Base-by-base conservation (phyloP, 2,888 invertebrate genomes). In the Folsomia candida region DNA sequence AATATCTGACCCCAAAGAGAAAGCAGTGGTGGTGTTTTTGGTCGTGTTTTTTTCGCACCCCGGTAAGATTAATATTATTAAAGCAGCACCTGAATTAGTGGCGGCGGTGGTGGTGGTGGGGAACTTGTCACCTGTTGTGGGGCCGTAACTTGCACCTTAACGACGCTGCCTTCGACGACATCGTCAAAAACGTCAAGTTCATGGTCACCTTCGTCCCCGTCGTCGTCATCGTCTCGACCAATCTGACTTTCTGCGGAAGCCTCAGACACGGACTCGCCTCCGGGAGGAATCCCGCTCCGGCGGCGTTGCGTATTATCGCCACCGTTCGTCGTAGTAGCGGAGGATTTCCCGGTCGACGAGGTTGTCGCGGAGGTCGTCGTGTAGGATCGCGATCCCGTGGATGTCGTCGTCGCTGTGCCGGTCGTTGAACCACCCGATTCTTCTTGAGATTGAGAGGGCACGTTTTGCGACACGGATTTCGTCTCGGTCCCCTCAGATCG, bases 21-120 rank as follows among this genome's bases (percentile, higher is more conserved):
- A n/a, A n/a, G n/a, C n/a, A n/a, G n/a, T n/a, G n/a, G n/a, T n/a
- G n/a, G n/a, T n/a, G n/a, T n/a, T n/a, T n/a, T n/a, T n/a, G n/a
- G n/a, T n/a, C n/a, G n/a, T n/a, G n/a, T n/a, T n/a, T n/a, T n/a
- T n/a, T n/a, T n/a, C n/a, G n/a, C 37, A 37, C 14, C 37, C 37
- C 37, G 14, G 37, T 9, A 37, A 37, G 37, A 37, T 37, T 37
- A 37, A 37, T 37, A 37, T 9, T 37, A 37, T 37, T 37, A 37
- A 37, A 37, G 37, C 37, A 81, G 71, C 77, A 84, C 84, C 83
- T 85, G 85, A 79, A 84, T 84, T 63, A 83, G 81, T 80, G 85
- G 85, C 76, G 85, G 84, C 70, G 83, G 82, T 65, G 83, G 83
- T 69, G 83, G 81, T 27, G 81, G 80, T 28, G 81, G 77, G n/a